Evolutionary conservation across 1,140 invertebrate genomes (phyloP).

Genomic region (Ceratitis capitata): DNA sequence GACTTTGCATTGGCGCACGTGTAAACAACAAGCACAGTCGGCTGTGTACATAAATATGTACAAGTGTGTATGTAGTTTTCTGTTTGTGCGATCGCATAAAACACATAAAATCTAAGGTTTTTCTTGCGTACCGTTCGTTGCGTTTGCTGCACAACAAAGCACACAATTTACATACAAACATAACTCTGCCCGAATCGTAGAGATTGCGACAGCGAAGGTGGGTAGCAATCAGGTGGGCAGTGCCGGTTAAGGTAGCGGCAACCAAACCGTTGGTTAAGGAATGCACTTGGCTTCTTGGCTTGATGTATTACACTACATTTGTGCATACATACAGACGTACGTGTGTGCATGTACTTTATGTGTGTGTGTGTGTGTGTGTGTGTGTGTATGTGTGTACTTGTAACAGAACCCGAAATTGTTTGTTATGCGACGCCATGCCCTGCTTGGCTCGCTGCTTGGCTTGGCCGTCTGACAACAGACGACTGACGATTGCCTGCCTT

Average conservation of each 20-base stretch:
- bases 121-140: neutral
- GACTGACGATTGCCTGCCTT: neutral
- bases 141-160: neutral
- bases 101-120: slow-evolving; percentile 29
- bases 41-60: neutral
- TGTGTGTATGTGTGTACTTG: neutral
- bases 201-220: neutral
- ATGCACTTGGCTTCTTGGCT: slow-evolving; percentile 37
- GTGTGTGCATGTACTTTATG: neutral
- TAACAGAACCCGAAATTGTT: slow-evolving; percentile 16
- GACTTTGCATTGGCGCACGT: too few species aligned
- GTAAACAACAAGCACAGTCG: neutral
- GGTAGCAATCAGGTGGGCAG: slow-evolving; percentile 23
- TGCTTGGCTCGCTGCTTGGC: neutral
- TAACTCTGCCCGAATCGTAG: neutral
- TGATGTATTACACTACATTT: neutral
- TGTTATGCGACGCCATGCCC: slow-evolving; percentile 20
- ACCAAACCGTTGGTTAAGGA: slow-evolving; percentile 25
- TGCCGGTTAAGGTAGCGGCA: neutral
- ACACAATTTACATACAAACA: too few species aligned
- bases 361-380: neutral
- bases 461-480: neutral
- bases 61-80: too few species aligned
- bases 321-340: neutral
- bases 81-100: neutral